Base-by-base conservation (phyloP, 2,113 vertebrate species). In the Tragelaphus strepsiceros region DNA sequence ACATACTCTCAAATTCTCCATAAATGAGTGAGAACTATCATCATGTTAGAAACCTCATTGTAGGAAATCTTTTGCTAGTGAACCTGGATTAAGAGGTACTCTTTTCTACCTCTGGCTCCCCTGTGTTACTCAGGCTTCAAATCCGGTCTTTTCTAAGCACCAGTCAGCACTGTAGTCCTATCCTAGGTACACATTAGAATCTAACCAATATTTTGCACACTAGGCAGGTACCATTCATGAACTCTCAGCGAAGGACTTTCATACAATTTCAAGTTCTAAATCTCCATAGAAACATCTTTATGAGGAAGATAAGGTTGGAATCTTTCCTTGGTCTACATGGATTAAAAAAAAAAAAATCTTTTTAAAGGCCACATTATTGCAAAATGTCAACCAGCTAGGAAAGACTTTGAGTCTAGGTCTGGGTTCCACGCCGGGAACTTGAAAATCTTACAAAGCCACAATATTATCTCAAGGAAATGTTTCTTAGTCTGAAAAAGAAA, bases 381-480 rank as follows among this genome's bases (percentile, higher is more conserved):
- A 97, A 97, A 97, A 94, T 95, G 51, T 95, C 93, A 96, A 88
- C 30, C 54, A 90, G 74, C n/a, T 15, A 96, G 49, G 30, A 71
- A 82, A 89, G 51, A 32, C 11, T 88, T 86, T 67, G 80, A 92
- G 16, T 90, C 85, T 80, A 92, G 28, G 92, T 49, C 46, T 80
- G 26, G 35, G 12, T 83, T 83, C 10, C 81, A 96, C 21, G 43
- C 51, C 91, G 51, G 46, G 6, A 46, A 92, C 46, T 71, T 95
- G 16, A 96, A 96, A 95, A 32, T 15, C n/a, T 93, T 90, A 91
- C n/a, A 94, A 95, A 96, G 86, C 62, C 71, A 84, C 56, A 49
- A 22, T 92, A 87, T 86, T 92, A 96, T 39, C 54, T 85, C 62
- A 77, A 91, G 77, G 83, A 97, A 96, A 85, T 81, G 26, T 54